Evolutionary conservation across 1,140 invertebrate genomes (phyloP), one percentile per base, ranked within the genome.

Genomic region (Ditylenchus dipsaci): DNA sequence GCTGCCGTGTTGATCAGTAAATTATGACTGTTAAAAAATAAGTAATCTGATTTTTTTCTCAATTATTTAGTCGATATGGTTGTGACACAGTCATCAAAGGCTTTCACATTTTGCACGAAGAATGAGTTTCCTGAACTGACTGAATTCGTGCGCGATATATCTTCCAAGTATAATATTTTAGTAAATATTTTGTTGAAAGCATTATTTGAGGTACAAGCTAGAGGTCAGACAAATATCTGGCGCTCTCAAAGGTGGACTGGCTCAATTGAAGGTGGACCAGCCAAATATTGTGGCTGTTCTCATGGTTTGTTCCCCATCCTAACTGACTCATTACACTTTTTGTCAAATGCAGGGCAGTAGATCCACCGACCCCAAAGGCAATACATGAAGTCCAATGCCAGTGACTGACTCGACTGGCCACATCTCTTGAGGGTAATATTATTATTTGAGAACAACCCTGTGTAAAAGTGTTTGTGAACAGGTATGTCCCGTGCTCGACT

Each of bases 351-450:
- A 53, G 49, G 75, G 75, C 17, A 66, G 65, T 21, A 45, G 75
- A 21, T 33, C 33, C 29, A 71, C 67, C 17, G 75, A 76, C 63
- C 75, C 75, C 13, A 66, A 65, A 8, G 74, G 77, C n/a, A 42
- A 27, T 72, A 62, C 56, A 76, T 76, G 75, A 60, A 65, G 29
- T 58, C 42, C 1, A 65, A 75, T 69, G 77, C 30, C 58, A 76
- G 62, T 79, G 72, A 77, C 76, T 9, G 76, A 78, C 30, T 0
- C 21, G 76, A 57, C 17, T 77, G 76, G 76, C 76, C 76, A 1
- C 67, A 58, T 23, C 78, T 78, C 27, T 68, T 68, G 26, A 43
- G 76, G 19, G 76, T 73, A 29, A n/a, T n/a, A n/a, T n/a, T n/a
- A n/a, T n/a, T n/a, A n/a, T n/a, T n/a, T n/a, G n/a, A n/a, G n/a